Evolutionary conservation across 2,888 invertebrate species (phyloP).

Genomic region (Amphipoea lucens): DNA sequence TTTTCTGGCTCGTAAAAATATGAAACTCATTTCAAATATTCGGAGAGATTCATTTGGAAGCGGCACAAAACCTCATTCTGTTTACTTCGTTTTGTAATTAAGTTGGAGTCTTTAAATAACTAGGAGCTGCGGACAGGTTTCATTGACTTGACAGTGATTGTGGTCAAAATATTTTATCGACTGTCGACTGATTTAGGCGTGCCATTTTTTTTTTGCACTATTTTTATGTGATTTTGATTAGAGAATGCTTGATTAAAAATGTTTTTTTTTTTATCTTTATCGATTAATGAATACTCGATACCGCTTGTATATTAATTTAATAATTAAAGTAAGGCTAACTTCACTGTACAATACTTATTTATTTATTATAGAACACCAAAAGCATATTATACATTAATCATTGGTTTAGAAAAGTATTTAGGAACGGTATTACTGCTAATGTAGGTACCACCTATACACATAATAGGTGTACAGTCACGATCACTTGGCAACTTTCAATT

Average conservation of each 20-base stretch:
- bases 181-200: constrained; percentile 34
- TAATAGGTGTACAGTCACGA: too few relatives aligned
- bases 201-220: constrained; percentile 19
- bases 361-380: not conserved
- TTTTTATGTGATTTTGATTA: constrained; percentile 41
- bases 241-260: constrained; percentile 9
- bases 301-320: not conserved
- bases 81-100: constrained; percentile 67
- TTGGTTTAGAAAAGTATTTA: not conserved
- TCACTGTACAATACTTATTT: not conserved
- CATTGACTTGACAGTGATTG: constrained; percentile 45
- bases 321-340: not conserved
- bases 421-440: too few relatives aligned
- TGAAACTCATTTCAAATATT: constrained; percentile 67
- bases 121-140: constrained; percentile 46
- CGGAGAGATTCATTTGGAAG: constrained; percentile 58
- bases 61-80: constrained; percentile 58
- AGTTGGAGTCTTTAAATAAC: constrained; percentile 47
- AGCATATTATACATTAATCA: too few relatives aligned
- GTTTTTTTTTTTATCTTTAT: not conserved
- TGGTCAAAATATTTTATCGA: constrained; percentile 46
- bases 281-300: not conserved
- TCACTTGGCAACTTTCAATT: too few relatives aligned
- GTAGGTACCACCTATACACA: too few relatives aligned
- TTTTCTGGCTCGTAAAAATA: constrained; percentile 70